Conservation (phyloP, 92 coral and sea anemone genomes). For the Epizoanthus ramosus region DNA sequence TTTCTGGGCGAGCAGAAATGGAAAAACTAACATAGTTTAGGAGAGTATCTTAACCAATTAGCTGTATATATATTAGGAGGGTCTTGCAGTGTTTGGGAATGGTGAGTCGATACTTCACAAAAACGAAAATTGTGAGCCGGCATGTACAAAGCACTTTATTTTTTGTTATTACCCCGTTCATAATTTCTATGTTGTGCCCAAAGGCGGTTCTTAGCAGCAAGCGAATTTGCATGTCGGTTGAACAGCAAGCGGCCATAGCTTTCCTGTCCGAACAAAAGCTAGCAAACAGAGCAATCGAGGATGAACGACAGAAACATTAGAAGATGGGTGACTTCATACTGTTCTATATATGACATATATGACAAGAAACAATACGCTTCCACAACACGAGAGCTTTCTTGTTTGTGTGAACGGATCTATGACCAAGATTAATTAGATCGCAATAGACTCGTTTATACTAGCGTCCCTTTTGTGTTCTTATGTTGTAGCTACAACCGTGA, state of each 20-base stretch:
- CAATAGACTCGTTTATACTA: conserved; percentile 19
- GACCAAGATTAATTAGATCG: conserved; percentile 24
- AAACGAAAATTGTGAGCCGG: conserved; percentile 40
- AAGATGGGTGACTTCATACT: conserved; percentile 2
- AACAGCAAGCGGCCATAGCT: conserved; percentile 34
- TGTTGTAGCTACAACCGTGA: neutral
- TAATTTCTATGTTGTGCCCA: conserved; percentile 66
- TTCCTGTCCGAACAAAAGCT: conserved; percentile 23
- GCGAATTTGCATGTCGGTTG: conserved; percentile 48
- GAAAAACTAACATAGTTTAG: conserved; percentile 40
- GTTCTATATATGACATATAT: neutral
- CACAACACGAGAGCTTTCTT: neutral
- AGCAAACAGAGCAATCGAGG: conserved; percentile 36
- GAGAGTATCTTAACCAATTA: conserved; percentile 36
- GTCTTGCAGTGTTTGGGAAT: neutral
- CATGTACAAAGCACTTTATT: conserved; percentile 64
- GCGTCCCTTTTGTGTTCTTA: neutral
- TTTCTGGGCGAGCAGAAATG: conserved; percentile 20
- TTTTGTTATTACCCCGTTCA: conserved; percentile 38
- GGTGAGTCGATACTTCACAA: conserved; percentile 13
- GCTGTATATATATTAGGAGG: conserved; percentile 17
- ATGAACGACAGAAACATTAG: conserved; percentile 1
- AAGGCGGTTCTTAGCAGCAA: conserved; percentile 57
- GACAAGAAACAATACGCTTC: conserved; percentile 1
- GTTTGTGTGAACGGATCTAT: conserved; percentile 31